Evolutionary conservation across 2,113 vertebrate species (phyloP).

Genomic region (Charadrius vociferus): DNA sequence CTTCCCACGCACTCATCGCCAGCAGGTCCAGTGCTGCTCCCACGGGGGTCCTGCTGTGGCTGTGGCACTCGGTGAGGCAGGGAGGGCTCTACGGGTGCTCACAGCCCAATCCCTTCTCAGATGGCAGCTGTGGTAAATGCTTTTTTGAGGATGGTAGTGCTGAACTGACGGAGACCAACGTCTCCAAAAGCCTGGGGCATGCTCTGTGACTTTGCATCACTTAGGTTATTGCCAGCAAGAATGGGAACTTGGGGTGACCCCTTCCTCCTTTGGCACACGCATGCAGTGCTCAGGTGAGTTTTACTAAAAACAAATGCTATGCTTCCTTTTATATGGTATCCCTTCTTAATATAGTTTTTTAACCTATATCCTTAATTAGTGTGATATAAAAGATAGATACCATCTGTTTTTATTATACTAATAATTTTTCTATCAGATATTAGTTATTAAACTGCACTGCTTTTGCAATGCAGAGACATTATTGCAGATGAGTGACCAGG

Average conservation of each 20-base stretch:
- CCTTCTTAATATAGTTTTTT: neutral
- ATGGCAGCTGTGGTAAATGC: accelerated
- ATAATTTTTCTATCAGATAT: neutral
- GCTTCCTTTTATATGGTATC: neutral
- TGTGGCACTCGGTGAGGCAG: accelerated
- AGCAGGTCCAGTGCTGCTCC: accelerated
- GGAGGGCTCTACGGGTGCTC: neutral
- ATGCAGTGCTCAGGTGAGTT: neutral
- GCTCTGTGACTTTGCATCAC: neutral
- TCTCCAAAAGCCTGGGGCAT: neutral
- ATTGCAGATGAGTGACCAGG: neutral
- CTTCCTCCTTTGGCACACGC: neutral
- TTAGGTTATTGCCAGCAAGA: neutral
- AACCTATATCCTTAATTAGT: neutral
- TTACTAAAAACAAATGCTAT: neutral
- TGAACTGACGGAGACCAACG: accelerated
- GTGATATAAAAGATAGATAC: neutral
- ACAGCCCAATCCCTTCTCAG: accelerated
- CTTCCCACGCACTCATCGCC: accelerated
- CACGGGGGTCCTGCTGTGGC: accelerated
- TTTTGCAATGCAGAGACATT: neutral
- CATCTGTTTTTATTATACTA: neutral
- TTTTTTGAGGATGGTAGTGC: neutral
- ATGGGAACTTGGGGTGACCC: neutral
- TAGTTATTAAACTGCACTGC: neutral